Percentiles rank a stretch among this genome's conserved stretches.
These are phyloP conservation scores for Notocelia uddmanniana DNA, from an alignment of 2,888 invertebrate genomes.

Conservation along the genomic window DNA sequence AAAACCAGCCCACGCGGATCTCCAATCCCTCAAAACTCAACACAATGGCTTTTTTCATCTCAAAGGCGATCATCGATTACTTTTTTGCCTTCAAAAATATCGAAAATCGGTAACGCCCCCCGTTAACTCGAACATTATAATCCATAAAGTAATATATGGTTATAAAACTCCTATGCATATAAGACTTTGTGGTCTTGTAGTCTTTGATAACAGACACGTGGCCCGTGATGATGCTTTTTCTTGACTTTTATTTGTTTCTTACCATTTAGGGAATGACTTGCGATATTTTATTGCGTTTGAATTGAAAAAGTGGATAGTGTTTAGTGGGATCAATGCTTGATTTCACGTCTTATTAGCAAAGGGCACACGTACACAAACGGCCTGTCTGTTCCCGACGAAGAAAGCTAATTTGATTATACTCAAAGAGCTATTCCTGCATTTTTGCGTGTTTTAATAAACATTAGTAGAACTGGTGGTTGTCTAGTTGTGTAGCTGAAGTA, in stretches of 20 bases:
- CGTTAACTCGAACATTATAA: constrained; percentile 66
- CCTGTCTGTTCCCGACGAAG: not conserved
- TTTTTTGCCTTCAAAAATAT: constrained; percentile 84
- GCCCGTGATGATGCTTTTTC: constrained; percentile 82
- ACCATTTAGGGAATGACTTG: constrained; percentile 83
- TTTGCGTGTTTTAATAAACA: no score
- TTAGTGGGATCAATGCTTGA: constrained; percentile 1
- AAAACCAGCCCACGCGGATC: constrained; percentile 26
- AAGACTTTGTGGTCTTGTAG: not conserved
- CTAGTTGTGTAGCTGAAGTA: no score
- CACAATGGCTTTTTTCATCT: constrained; percentile 81
- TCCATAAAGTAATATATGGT: not conserved
- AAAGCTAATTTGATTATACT: not conserved
- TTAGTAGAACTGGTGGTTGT: no score
- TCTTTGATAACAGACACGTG: constrained; percentile 83
- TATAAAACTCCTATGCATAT: not conserved
- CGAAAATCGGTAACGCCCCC: constrained; percentile 85
- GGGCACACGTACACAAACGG: not conserved
- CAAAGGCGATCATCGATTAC: constrained; percentile 84
- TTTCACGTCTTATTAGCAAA: constrained; percentile 9
- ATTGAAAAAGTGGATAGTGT: constrained; percentile 73
- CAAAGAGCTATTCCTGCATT: not conserved
- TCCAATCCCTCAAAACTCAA: constrained; percentile 62
- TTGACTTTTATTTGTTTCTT: constrained; percentile 79
- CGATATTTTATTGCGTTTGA: constrained; percentile 81